Evolutionary conservation across 2,797 vertebrate species (phyloP).

Genomic region (Apogon hyalosoma): DNA sequence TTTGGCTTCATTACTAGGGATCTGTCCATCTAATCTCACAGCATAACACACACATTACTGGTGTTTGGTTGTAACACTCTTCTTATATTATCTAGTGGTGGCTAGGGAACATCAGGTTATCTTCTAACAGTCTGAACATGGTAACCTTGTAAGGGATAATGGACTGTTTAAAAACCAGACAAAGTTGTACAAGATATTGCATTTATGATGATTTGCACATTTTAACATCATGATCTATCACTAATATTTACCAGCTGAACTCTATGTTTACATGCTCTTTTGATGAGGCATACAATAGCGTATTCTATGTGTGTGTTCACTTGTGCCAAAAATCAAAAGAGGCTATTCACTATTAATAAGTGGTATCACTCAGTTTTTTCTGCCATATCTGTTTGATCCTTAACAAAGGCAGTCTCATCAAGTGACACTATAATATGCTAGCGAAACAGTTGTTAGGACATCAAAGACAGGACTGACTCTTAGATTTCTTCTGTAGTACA

Average conservation of each 20-base stretch:
- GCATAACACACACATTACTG: too few species aligned
- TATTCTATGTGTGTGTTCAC: slow-evolving; percentile 4
- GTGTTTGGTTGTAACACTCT: too few species aligned
- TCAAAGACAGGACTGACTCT: slow-evolving; percentile 19
- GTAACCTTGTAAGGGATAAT: too few species aligned
- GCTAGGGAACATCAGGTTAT: too few species aligned
- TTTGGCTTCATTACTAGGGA: too few species aligned
- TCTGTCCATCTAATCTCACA: too few species aligned
- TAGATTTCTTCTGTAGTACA: neutral
- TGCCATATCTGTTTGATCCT: slow-evolving; percentile 37
- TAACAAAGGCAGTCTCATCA: slow-evolving; percentile 40
- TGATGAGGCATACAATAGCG: neutral
- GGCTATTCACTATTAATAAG: slow-evolving; percentile 36
- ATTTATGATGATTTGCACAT: too few species aligned
- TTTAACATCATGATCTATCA: too few species aligned
- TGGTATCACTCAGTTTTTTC: slow-evolving; percentile 36
- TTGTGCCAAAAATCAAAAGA: slow-evolving; percentile 31
- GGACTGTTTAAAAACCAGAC: too few species aligned
- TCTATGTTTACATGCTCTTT: neutral
- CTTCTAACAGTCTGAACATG: too few species aligned
- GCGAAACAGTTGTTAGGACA: slow-evolving; percentile 21
- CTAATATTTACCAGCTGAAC: neutral
- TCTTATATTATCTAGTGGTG: too few species aligned
- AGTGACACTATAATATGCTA: slow-evolving; percentile 27
- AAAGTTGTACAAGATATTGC: too few species aligned